Evolutionary conservation across 2,113 vertebrate genomes (phyloP).

Genomic region (Trichomycterus rosablanca): DNA sequence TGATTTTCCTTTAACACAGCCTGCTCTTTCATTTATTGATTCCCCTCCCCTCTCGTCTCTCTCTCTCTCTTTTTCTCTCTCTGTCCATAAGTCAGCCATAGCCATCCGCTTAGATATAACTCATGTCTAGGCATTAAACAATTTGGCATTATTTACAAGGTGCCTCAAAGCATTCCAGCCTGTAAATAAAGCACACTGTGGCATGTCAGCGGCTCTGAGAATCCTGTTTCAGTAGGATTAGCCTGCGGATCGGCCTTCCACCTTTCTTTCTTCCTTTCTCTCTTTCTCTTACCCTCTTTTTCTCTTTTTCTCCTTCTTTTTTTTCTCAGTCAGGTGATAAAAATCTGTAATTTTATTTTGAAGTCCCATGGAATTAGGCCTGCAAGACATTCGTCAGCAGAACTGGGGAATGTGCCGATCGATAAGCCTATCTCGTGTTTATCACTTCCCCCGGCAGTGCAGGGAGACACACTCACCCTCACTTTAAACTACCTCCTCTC

Average conservation of each 20-base stretch:
- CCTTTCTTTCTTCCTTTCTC: conserved; percentile 29
- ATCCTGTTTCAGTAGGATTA: conserved; percentile 51
- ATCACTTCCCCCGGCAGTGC: conserved; percentile 47
- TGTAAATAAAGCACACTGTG: conserved; percentile 9
- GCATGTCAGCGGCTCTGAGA: conserved; percentile 18
- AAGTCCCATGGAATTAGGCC: conserved; percentile 67
- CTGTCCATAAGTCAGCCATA: conserved; percentile 42
- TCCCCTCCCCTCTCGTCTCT: conserved; percentile 8
- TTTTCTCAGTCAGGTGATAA: conserved; percentile 61
- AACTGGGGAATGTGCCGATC: conserved; percentile 57
- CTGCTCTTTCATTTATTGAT: conserved; percentile 29
- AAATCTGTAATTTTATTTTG: conserved; percentile 71
- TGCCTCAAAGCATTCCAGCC: conserved; percentile 30
- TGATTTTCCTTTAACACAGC: conserved; percentile 40
- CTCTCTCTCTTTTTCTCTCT: background rate
- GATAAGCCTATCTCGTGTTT: conserved; percentile 61
- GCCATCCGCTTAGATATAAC: conserved; percentile 53
- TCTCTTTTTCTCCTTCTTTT: conserved; percentile 21
- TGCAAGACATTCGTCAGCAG: conserved; percentile 68
- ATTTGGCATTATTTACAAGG: conserved; percentile 61
- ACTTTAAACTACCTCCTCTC: conserved; percentile 14
- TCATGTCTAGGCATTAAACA: conserved; percentile 60
- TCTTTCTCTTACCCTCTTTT: conserved; percentile 40
- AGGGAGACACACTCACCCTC: conserved; percentile 28
- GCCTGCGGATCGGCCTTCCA: conserved; percentile 32